Base-by-base conservation (phyloP, 2,113 vertebrate species). In the Elachura formosa region DNA sequence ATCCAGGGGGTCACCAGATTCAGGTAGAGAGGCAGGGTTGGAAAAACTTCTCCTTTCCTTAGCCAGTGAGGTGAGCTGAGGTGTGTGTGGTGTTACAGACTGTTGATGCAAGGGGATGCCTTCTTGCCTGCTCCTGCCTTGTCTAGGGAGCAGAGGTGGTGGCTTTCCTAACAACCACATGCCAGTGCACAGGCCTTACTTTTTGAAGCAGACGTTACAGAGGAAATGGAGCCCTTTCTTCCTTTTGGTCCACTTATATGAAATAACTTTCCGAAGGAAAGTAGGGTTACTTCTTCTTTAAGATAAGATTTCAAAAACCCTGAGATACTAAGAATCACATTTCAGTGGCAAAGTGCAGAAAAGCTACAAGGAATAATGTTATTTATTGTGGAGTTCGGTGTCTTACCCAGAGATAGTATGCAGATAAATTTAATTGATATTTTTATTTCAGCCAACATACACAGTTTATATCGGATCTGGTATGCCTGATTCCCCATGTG, bases 301-400 rank as follows among this genome's bases (percentile, higher is more conserved):
- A n/a, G n/a, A 84, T 93, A 92, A 92, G 61, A 28, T 71, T 86
- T 80, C 38, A 38, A 48, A 55, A 69, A 83, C 33, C 33, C 55
- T 6, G 58, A 83, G 63, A 80, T 56, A 40, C 49, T 49, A 40
- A 86, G 76, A 94, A 40, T 74, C 4, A 0, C 1, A 0, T 74
- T 20, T 71, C 9, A 0, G 29, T 74, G 40, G 33, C 23, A n/a
- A 87, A 78, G 33, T 6, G 63, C 26, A 78, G 76, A 72, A 31
- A 63, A 71, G 19, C 26, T 77, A 7, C 51, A 81, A 41, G 69
- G 66, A 67, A 29, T 36, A 59, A 24, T 41, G 31, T 78, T 94
- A 61, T 55, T 85, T 93, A 33, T 38, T 64, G 72, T 46, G 33
- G 14, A 5, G 1, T 49, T 73, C 52, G 8, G 14, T 83, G 21